phyloP scores from a whole-genome alignment of 92 coral and sea anemone genomes.

The Heliopora coerulea region DNA sequence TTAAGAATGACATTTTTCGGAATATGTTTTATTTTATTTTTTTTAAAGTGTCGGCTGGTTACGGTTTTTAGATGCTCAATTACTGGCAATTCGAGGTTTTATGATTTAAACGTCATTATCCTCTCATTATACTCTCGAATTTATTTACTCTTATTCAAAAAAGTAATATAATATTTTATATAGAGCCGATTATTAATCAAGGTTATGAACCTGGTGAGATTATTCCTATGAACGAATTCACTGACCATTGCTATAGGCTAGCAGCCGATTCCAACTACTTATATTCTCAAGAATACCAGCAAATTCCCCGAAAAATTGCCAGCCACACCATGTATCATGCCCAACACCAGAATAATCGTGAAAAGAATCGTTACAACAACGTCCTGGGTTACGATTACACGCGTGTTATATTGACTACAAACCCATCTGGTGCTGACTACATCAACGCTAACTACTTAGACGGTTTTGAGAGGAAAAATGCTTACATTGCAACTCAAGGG shows the following conservation, averaged over 20 bases:
- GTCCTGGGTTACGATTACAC: constrained; percentile 77
- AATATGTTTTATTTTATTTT: too few species aligned
- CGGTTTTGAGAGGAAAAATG: constrained; percentile 69
- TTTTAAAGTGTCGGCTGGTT: too few species aligned
- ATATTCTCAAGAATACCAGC: constrained; percentile 76
- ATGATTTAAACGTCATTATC: too few species aligned
- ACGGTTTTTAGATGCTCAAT: too few species aligned
- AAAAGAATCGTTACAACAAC: constrained; percentile 82
- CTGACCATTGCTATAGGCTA: constrained; percentile 66
- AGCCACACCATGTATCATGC: constrained; percentile 68
- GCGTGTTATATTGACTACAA: constrained; percentile 62
- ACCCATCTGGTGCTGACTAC: constrained; percentile 66
- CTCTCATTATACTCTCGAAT: too few species aligned
- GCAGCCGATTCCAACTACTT: constrained; percentile 72
- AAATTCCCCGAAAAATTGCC: constrained; percentile 52
- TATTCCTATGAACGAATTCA: constrained; percentile 65
- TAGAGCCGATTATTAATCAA: not conserved
- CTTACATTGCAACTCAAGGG: constrained; percentile 91
- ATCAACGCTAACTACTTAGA: constrained; percentile 87
- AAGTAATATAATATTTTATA: too few species aligned
- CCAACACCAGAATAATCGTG: constrained; percentile 60
- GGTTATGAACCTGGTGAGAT: constrained; percentile 62
- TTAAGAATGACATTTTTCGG: too few species aligned
- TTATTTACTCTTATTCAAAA: too few species aligned
- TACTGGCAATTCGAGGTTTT: too few species aligned